A percentile compares a stretch with the other conserved stretches of the same genome.
Evolutionary conservation across 2,113 vertebrate genomes (phyloP).

Genomic region (Catagonus wagneri): DNA sequence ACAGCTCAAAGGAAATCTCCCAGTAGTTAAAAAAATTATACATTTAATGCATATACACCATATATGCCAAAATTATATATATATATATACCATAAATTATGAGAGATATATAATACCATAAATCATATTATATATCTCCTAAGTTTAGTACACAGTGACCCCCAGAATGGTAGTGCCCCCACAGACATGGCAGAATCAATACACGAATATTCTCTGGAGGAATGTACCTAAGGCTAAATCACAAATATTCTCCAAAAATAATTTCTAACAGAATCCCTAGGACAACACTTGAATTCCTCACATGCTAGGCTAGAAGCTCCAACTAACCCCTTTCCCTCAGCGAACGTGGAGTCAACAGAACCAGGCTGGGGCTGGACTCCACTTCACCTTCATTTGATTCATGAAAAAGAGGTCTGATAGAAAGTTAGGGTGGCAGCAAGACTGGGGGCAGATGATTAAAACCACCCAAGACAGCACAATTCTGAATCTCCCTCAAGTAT

Average conservation of each 20-base stretch:
- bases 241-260: background rate
- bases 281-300: background rate
- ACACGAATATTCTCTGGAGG: background rate
- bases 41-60: too few relatives aligned
- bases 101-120: too few relatives aligned
- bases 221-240: background rate
- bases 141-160: background rate
- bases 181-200: background rate
- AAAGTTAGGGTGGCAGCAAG: background rate
- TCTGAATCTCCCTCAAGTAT: slow-evolving; percentile 49
- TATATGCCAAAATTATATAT: too few relatives aligned
- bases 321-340: background rate
- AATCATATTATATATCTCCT: background rate
- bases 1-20: background rate
- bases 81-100: too few relatives aligned
- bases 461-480: background rate
- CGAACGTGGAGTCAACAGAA: background rate
- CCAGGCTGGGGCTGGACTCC: background rate
- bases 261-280: background rate
- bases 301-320: background rate
- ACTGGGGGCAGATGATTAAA: slow-evolving; percentile 21
- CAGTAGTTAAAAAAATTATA: background rate
- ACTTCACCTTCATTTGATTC: background rate
- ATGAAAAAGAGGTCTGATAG: background rate
- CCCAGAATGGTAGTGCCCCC: background rate